Evolutionary conservation across 2,888 invertebrate species (phyloP), one percentile per base, ranked within the genome.

Genomic region (Andrena haemorrhoa): DNA sequence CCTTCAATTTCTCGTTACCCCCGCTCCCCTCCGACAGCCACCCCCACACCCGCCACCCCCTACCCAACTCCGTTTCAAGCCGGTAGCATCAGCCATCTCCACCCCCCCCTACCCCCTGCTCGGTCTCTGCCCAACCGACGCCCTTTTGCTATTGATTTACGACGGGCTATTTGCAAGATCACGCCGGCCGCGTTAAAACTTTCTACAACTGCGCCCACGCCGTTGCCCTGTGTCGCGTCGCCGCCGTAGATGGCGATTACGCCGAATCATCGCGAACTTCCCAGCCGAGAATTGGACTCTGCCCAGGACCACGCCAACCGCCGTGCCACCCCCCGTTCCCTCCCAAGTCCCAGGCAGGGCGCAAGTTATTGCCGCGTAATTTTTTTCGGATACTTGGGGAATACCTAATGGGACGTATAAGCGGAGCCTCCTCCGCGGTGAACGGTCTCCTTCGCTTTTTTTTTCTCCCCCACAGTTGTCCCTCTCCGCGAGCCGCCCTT

Each of bases 1-100:
- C 89, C 91, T 92, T 92, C 92, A 92, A 92, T 91, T 92, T 91
- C 92, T 92, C 92, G 92, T 92, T 92, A 88, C 86, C 84, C 80
- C 73, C 56, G 83, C 61, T 51, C 51, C 66, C 7, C 10, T 20
- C 66, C 70, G 56, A 16, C 60, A n/a, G 35, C 63, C 66, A 63
- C 49, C 74, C 63, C 16, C 20, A n/a, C 68, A 41, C 69, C 64
- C 41, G 69, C 63, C 63, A 63, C n/a, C 26, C 41, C 49, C 33
- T 63, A 31, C 64, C 69, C 41, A 41, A 41, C 4, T 41, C 41
- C 41, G 41, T 41, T 41, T 41, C 41, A 16, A 41, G 41, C 41
- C 41, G 41, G 41, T 41, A 41, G 77, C 68, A 58, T 56, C 68
- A 58, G 72, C 75, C 47, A 73, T 68, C 69, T 56, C 49, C 61